phyloP scores from a whole-genome alignment of 2,797 vertebrate genomes.

The Pygocentrus nattereri region DNA sequence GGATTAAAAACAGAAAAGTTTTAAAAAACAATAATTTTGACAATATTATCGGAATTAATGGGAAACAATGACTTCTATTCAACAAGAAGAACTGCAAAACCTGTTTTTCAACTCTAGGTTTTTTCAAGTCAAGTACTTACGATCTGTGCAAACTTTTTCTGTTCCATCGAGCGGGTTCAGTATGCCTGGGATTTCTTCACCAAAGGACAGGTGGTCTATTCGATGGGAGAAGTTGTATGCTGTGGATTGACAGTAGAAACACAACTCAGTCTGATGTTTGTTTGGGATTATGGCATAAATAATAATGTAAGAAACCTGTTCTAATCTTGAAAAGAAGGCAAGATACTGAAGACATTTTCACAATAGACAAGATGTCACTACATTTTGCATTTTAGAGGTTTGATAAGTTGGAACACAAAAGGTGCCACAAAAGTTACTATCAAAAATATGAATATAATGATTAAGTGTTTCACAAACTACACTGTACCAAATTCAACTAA shows the following conservation, averaged over 20 bases:
- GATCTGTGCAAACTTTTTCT: conserved; percentile 90
- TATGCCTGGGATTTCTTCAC: conserved; percentile 91
- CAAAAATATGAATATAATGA: no score
- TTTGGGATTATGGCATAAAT: neutral
- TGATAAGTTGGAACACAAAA: no score
- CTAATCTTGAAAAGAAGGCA: neutral
- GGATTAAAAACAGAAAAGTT: neutral
- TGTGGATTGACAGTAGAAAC: conserved; percentile 60
- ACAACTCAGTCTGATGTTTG: neutral
- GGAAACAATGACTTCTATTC: neutral
- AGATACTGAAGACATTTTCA: no score
- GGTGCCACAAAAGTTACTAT: no score
- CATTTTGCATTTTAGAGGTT: no score
- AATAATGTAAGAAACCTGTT: neutral
- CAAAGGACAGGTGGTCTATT: conserved; percentile 97
- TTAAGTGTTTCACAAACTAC: no score
- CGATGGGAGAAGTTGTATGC: conserved; percentile 98
- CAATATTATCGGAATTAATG: neutral
- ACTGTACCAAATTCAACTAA: no score
- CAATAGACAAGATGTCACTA: no score
- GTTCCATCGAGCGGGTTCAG: conserved; percentile 96
- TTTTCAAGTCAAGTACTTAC: conserved; percentile 73
- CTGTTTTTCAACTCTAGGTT: neutral
- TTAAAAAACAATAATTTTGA: neutral
- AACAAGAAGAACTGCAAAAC: neutral